Evolutionary conservation across 2,797 vertebrate genomes (phyloP), one percentile per base, ranked within the genome.

Genomic region (Serranus cabrilla): DNA sequence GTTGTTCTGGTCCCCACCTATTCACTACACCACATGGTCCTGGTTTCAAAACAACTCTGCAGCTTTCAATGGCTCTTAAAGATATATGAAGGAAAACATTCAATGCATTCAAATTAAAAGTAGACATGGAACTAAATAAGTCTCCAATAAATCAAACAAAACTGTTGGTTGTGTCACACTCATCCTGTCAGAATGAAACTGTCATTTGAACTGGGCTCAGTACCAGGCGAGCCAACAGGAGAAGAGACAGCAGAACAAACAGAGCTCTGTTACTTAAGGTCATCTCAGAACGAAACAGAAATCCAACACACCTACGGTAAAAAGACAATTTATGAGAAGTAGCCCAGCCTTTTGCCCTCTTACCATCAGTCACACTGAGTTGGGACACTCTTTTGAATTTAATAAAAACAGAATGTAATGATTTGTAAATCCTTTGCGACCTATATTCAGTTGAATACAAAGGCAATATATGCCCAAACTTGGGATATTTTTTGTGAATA

Each of bases 231-330:
- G 1, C 14, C 14, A 55, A 17, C 17, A 37, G 14, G 16, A n/a
- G n/a, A n/a, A n/a, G n/a, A n/a, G n/a, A n/a, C n/a, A 49, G 46
- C 20, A 50, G n/a, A 43, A 65, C 37, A 78, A 60, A 60, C 0
- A 31, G 6, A 13, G 20, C 0, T 3, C 3, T 62, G 52, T 52
- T 37, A 11, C 40, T 16, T 45, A 60, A 40, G 51, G 54, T 0
- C 8, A 47, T n/a, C 20, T 86, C 73, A 61, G 0, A 78, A 68
- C 0, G 57, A 85, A 85, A 83, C 45, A 7, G 1, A 82, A 85
- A 61, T 49, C 23, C 3, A 50, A 45, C 4, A 11, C 23, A 23
- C 9, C 0, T 23, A 21, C 0, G 7, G 7, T 39, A 18, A 63
- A 20, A 1, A 18, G 5, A 7, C 3, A 2, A n/a, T 2, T 59